Evolutionary conservation across 1,140 invertebrate species (phyloP).

Genomic region (Leptopilina clavipes): DNA sequence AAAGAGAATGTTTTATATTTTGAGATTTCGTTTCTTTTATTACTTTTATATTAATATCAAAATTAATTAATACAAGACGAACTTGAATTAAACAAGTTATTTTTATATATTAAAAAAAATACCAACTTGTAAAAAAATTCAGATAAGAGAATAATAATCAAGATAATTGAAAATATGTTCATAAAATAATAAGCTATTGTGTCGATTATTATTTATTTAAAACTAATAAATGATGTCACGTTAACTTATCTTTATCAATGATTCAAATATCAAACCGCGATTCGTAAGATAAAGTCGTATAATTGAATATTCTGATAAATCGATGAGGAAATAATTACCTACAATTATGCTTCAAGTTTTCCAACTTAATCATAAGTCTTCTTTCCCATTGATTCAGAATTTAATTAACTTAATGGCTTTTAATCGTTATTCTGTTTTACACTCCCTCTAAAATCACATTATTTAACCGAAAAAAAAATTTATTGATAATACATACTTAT

Average conservation of each 20-base stretch:
- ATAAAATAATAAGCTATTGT: background rate
- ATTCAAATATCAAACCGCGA: background rate
- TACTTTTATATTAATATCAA: background rate
- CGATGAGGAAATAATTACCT: conserved; percentile 20
- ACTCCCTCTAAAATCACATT: background rate
- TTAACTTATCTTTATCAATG: background rate
- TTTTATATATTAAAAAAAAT: too few species aligned
- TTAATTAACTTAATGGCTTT: conserved; percentile 12
- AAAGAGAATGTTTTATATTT: background rate
- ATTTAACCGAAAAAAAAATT: background rate
- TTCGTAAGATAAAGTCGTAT: background rate
- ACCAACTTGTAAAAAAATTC: too few species aligned
- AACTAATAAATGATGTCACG: background rate
- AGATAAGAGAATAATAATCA: too few species aligned
- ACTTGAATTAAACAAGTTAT: too few species aligned
- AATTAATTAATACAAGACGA: too few species aligned
- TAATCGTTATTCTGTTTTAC: conserved; percentile 9
- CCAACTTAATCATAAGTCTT: conserved; percentile 6
- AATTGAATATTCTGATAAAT: conserved; percentile 12
- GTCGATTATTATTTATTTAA: background rate
- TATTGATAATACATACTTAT: background rate
- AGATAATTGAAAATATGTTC: too few species aligned
- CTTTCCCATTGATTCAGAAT: conserved; percentile 11
- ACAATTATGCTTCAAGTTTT: conserved; percentile 11
- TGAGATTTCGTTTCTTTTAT: background rate